These are phyloP conservation scores for Frankliniella fusca DNA, from an alignment of 2,888 invertebrate species.

Conservation along the genomic window DNA sequence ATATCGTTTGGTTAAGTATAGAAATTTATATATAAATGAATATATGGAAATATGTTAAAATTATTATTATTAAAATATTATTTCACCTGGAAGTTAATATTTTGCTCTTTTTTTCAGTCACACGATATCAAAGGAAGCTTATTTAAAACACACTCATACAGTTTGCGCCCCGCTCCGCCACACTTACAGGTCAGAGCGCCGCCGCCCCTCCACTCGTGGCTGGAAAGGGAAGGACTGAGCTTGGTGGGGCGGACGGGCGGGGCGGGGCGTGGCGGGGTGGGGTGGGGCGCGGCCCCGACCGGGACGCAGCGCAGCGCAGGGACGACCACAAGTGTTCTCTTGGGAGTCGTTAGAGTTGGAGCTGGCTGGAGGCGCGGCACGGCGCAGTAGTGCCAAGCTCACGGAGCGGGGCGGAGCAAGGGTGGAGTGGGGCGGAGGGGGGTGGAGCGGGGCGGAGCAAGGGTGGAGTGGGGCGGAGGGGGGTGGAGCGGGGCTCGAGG, in stretches of 20 bases:
- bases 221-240: background rate
- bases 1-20: background rate
- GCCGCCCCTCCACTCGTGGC: background rate
- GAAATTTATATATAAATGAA: conserved; percentile 2
- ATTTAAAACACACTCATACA: background rate
- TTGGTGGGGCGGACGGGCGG: background rate
- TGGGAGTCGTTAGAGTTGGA: conserved; percentile 4
- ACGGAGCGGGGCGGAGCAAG: too few species aligned
- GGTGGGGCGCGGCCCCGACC: background rate
- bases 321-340: background rate
- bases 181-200: background rate
- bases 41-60: background rate
- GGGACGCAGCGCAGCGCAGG: background rate
- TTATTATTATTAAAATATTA: conserved; percentile 22
- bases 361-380: too few species aligned
- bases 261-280: background rate
- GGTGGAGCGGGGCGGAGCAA: too few species aligned
- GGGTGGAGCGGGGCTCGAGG: too few species aligned
- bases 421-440: too few species aligned
- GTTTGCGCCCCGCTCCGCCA: background rate
- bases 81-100: background rate
- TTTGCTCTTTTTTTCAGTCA: background rate
- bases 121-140: background rate
- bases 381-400: too few species aligned
- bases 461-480: too few species aligned